phyloP scores from a whole-genome alignment of 2,888 invertebrate genomes.

The Athalia rosae region DNA sequence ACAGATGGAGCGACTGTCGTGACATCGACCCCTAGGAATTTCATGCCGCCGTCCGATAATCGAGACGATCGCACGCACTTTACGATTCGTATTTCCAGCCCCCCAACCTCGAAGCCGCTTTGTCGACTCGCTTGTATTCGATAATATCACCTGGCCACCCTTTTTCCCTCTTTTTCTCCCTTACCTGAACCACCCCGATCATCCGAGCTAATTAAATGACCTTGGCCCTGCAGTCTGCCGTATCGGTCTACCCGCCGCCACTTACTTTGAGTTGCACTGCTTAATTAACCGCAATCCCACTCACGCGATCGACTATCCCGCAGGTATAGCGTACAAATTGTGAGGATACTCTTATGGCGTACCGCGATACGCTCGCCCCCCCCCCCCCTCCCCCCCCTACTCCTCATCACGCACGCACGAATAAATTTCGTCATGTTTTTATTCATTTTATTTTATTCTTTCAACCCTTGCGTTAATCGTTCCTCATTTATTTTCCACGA shows the following conservation, averaged over 20 bases:
- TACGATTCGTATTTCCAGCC: neutral
- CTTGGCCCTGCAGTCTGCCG: neutral
- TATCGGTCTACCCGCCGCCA: neutral
- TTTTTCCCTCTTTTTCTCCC: neutral
- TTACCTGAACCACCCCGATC: no score
- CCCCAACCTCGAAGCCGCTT: neutral
- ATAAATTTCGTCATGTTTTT: slow-evolving; percentile 1
- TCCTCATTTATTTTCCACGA: neutral
- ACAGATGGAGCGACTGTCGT: neutral
- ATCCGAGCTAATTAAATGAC: slow-evolving; percentile 28
- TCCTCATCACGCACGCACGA: slow-evolving; percentile 5
- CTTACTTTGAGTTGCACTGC: slow-evolving; percentile 14
- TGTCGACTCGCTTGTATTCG: neutral
- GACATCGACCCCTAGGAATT: slow-evolving; percentile 24
- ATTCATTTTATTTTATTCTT: neutral
- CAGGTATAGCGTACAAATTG: no score
- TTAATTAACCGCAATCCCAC: slow-evolving; percentile 8
- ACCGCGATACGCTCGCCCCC: no score
- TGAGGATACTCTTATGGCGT: no score
- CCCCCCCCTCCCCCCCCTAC: no score
- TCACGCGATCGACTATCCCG: slow-evolving; percentile 2
- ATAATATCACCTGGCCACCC: slow-evolving; percentile 25
- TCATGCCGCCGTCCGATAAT: slow-evolving; percentile 3
- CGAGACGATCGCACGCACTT: slow-evolving; percentile 2
- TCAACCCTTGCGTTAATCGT: neutral